These are phyloP conservation scores for Vombatus ursinus DNA, from an alignment of 2,113 vertebrate species.

Conservation along the genomic window DNA sequence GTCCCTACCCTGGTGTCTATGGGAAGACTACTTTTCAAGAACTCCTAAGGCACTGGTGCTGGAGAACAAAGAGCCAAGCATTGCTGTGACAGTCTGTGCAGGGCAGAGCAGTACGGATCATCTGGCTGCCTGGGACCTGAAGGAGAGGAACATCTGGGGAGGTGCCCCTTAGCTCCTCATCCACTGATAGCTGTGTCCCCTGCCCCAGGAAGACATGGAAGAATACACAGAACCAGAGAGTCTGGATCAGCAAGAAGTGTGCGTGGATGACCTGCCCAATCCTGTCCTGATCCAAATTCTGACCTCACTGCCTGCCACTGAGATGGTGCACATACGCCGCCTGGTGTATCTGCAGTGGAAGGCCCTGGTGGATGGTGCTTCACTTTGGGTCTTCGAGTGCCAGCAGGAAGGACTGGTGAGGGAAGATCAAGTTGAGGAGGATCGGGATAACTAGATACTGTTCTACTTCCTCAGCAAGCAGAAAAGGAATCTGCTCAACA, in stretches of 20 bases:
- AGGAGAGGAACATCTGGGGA: neutral
- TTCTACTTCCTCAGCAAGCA: slow-evolving; percentile 84
- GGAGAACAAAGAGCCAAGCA: no score
- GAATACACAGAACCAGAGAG: slow-evolving; percentile 67
- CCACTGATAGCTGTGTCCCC: neutral
- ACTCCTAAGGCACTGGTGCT: neutral
- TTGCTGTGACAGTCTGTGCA: neutral
- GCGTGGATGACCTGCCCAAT: slow-evolving; percentile 83
- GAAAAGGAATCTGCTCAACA: slow-evolving; percentile 85
- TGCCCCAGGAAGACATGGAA: slow-evolving; percentile 71
- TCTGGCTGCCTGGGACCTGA: fast-evolving
- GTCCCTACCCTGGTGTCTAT: no score
- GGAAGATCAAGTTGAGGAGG: slow-evolving; percentile 66
- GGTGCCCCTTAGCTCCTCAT: slow-evolving; percentile 40
- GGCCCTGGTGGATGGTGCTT: slow-evolving; percentile 82
- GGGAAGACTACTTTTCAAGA: no score
- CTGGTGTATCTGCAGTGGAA: slow-evolving; percentile 87
- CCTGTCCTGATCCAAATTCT: slow-evolving; percentile 83
- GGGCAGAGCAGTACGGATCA: neutral
- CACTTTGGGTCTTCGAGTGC: slow-evolving; percentile 84
- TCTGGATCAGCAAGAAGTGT: slow-evolving; percentile 36
- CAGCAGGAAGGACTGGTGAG: slow-evolving; percentile 81
- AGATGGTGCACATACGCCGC: slow-evolving; percentile 83
- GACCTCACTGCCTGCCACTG: slow-evolving; percentile 75
- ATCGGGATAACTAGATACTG: slow-evolving; percentile 81